These are phyloP conservation scores for Coenonympha glycerion DNA, from an alignment of 2,888 invertebrate genomes.

Conservation along the genomic window DNA sequence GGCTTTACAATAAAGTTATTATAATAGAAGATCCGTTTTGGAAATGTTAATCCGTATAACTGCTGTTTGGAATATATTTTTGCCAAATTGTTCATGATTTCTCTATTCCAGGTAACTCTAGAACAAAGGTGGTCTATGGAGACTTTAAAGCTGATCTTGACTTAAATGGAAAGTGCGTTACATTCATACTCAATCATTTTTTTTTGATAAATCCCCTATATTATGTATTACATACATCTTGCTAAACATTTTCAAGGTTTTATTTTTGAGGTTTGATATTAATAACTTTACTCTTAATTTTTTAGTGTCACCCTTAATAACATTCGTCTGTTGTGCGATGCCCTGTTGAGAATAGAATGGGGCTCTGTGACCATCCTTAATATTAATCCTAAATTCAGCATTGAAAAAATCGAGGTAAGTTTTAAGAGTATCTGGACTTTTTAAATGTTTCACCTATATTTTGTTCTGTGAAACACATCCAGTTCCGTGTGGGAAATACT, in stretches of 20 bases:
- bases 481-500: no score
- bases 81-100: neutral
- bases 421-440: no score
- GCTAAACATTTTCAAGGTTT: no score
- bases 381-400: constrained; percentile 1
- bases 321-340: neutral
- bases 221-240: no score
- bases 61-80: no score
- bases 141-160: neutral
- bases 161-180: neutral
- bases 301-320: neutral
- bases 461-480: no score
- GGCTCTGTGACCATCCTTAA: neutral
- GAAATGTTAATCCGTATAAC: no score
- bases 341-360: neutral
- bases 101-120: neutral
- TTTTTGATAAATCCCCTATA: neutral
- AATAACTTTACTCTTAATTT: neutral
- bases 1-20: no score
- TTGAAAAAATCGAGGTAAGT: neutral
- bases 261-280: no score
- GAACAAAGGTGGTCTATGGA: neutral
- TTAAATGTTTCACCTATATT: no score
- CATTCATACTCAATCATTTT: no score
- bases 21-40: no score